phyloP scores from a whole-genome alignment of 2,888 invertebrate species.

The Prosopocoilus inquinatus region DNA sequence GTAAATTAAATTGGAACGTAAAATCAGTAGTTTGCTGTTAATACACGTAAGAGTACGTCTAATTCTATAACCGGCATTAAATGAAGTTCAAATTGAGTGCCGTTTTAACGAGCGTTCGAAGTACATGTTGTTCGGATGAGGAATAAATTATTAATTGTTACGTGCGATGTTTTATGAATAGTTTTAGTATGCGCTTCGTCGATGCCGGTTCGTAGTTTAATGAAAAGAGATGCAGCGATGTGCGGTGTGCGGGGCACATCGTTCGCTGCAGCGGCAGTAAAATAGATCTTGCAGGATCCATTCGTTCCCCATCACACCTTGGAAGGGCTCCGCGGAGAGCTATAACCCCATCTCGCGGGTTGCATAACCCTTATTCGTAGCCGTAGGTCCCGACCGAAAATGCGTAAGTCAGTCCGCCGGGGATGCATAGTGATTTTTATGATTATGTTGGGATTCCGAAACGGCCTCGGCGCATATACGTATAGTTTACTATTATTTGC shows the following conservation, averaged over 20 bases:
- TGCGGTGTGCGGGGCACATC: neutral
- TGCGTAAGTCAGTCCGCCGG: conserved; percentile 36
- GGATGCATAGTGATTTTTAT: conserved; percentile 54
- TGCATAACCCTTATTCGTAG: conserved; percentile 50
- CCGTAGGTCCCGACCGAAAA: conserved; percentile 28
- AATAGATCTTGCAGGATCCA: conserved; percentile 11
- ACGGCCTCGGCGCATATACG: conserved; percentile 29
- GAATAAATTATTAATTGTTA: too few species aligned
- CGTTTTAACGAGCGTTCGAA: too few species aligned
- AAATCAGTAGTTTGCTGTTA: too few species aligned
- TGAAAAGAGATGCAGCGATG: neutral
- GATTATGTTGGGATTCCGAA: conserved; percentile 45
- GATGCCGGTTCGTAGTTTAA: neutral
- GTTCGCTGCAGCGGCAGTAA: neutral
- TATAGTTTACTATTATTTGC: conserved; percentile 33
- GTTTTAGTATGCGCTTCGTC: too few species aligned
- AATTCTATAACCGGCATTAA: too few species aligned
- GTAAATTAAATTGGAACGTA: too few species aligned
- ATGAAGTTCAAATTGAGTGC: too few species aligned
- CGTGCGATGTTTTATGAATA: too few species aligned
- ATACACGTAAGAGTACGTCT: too few species aligned
- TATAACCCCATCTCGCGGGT: conserved; percentile 60
- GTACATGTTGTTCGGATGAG: too few species aligned
- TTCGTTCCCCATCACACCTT: conserved; percentile 48
- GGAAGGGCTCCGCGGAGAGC: conserved; percentile 54